These are phyloP conservation scores for Podarcis raffonei DNA, from an alignment of 2,113 vertebrate species.

Conservation along the genomic window DNA sequence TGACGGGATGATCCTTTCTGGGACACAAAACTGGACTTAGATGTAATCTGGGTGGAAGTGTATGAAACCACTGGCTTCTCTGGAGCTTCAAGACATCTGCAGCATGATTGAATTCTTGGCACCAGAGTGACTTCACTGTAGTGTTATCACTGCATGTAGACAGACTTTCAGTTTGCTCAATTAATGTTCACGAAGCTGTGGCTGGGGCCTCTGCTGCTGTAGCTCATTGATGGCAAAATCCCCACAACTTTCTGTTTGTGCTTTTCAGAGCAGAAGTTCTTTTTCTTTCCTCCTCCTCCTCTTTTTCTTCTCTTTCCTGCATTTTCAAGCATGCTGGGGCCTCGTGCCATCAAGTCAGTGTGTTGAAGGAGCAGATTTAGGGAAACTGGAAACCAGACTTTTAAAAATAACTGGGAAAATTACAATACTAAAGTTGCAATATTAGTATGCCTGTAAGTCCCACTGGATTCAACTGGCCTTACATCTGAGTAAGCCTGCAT, in stretches of 20 bases:
- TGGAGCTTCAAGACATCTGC: constrained; percentile 23
- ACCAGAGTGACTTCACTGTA: constrained; percentile 14
- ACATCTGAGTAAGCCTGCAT: neutral
- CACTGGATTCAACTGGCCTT: neutral
- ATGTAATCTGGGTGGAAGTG: neutral
- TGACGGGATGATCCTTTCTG: neutral
- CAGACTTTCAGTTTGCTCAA: neutral
- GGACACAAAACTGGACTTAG: constrained; percentile 1
- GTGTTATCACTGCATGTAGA: constrained; percentile 8
- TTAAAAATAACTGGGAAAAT: neutral
- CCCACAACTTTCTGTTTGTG: neutral
- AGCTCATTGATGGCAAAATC: neutral
- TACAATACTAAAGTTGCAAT: neutral
- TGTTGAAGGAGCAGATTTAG: neutral
- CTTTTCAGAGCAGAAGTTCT: neutral
- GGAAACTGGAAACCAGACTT: neutral
- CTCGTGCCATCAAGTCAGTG: neutral
- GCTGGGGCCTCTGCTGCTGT: neutral
- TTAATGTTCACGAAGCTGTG: neutral
- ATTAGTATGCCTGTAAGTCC: neutral
- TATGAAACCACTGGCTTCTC: neutral
- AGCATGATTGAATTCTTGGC: constrained; percentile 24
- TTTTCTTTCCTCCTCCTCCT: neutral
- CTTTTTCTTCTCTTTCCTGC: neutral
- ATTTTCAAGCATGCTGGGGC: neutral